Percentiles rank a stretch among this genome's conserved stretches.
phyloP scores from a whole-genome alignment of 2,113 vertebrate genomes.

The Recurvirostra avosetta region DNA sequence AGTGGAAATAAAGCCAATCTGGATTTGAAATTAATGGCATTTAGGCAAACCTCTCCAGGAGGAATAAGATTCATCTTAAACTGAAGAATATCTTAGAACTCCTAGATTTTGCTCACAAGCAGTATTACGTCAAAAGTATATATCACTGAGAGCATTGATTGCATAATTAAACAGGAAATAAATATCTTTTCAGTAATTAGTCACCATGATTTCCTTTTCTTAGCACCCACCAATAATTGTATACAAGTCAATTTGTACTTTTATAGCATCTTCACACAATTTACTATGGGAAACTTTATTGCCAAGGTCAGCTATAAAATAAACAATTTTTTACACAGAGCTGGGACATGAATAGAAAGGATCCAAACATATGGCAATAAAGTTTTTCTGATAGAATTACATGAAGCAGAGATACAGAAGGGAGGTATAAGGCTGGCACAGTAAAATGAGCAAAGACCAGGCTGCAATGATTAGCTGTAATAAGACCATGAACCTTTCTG shows the following conservation, averaged over 20 bases:
- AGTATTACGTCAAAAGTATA: not conserved
- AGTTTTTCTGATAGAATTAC: not conserved
- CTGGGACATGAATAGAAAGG: not conserved
- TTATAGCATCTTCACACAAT: not conserved
- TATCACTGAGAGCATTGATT: not conserved
- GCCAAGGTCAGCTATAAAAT: slow-evolving; percentile 5
- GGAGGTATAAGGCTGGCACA: not conserved
- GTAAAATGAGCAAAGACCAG: not conserved
- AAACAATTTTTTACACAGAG: not conserved
- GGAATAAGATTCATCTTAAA: not conserved
- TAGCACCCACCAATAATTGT: not conserved
- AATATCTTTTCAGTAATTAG: slow-evolving; percentile 4
- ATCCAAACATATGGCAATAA: not conserved
- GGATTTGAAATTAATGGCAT: slow-evolving; percentile 38
- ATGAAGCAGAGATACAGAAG: not conserved
- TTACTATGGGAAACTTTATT: not conserved
- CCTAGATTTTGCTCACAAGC: not conserved
- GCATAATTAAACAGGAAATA: slow-evolving; percentile 30
- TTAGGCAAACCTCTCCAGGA: slow-evolving; percentile 8
- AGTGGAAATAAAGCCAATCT: slow-evolving; percentile 36
- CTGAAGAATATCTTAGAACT: not conserved
- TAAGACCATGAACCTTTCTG: not conserved
- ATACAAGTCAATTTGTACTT: not conserved
- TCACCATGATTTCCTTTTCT: not conserved
- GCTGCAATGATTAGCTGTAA: not conserved